phyloP scores from a whole-genome alignment of 2,888 invertebrate species.

The Drosophila histrio region DNA sequence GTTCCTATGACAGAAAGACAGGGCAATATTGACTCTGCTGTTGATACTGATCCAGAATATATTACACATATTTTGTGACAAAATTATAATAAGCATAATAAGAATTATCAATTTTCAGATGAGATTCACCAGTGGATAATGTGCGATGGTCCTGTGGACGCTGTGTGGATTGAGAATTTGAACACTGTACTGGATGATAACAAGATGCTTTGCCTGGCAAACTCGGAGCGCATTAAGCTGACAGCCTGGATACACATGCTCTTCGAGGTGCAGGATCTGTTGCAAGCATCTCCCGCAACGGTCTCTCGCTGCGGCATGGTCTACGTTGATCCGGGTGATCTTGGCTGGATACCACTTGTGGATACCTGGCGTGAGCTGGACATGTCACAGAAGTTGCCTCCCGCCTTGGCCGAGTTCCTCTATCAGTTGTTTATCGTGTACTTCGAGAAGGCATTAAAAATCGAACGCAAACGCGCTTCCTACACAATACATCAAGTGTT shows the following conservation, averaged over 20 bases:
- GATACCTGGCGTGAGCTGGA: conserved; percentile 89
- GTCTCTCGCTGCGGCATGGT: conserved; percentile 95
- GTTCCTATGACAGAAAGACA: no score
- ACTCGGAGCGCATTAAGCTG: conserved; percentile 95
- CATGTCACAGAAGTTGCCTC: conserved; percentile 85
- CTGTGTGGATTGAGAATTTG: conserved; percentile 97
- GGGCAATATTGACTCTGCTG: no score
- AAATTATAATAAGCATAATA: no score
- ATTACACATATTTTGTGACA: no score
- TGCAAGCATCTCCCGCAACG: conserved; percentile 96
- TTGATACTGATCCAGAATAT: no score
- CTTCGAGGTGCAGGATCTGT: conserved; percentile 93
- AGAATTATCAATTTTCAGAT: conserved; percentile 73
- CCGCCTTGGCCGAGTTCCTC: conserved; percentile 87
- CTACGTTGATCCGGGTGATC: conserved; percentile 93
- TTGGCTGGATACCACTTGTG: conserved; percentile 92
- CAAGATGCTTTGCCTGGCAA: conserved; percentile 96
- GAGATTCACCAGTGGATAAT: conserved; percentile 95
- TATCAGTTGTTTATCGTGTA: conserved; percentile 88
- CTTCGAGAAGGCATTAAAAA: conserved; percentile 88
- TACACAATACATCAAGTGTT: conserved; percentile 93
- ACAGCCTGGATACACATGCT: conserved; percentile 95
- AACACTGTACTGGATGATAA: conserved; percentile 97
- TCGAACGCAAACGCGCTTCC: conserved; percentile 88
- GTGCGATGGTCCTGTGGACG: conserved; percentile 96